Percentiles rank a stretch among this genome's conserved stretches.
phyloP scores from a whole-genome alignment of 2,888 invertebrate genomes.

The Cosmia trapezina region DNA sequence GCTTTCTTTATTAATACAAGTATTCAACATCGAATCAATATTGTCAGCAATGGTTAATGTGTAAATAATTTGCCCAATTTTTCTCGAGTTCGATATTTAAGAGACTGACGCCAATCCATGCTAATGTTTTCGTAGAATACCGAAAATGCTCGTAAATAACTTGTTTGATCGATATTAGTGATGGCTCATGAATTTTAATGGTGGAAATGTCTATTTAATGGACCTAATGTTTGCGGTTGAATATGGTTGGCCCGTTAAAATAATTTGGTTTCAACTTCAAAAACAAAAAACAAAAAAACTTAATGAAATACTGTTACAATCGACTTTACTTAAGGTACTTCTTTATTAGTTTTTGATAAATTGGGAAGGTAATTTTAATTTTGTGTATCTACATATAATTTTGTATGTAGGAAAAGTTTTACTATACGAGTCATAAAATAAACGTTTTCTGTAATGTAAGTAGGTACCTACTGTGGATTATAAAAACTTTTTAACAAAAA shows the following conservation, averaged over 20 bases:
- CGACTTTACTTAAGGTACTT: too few species aligned
- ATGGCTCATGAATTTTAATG: conserved; percentile 61
- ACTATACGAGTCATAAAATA: not conserved
- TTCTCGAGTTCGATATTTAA: conserved; percentile 17
- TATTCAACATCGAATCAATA: conserved; percentile 6
- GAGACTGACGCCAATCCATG: conserved; percentile 35
- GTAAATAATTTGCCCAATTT: conserved; percentile 2
- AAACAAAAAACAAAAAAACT: not conserved
- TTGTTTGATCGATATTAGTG: conserved; percentile 36
- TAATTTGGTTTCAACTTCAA: not conserved
- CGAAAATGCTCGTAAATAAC: conserved; percentile 50
- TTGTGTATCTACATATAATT: not conserved
- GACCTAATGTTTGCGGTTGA: not conserved
- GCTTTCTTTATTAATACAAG: conserved; percentile 46
- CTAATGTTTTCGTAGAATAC: conserved; percentile 34
- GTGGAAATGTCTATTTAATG: conserved; percentile 23
- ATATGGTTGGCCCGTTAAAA: not conserved
- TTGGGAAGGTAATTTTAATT: not conserved
- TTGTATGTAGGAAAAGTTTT: not conserved
- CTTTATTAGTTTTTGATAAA: not conserved
- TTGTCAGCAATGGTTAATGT: conserved; percentile 43
- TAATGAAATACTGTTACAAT: not conserved
- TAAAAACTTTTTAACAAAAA: too few species aligned
- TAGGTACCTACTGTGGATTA: too few species aligned
- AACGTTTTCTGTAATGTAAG: not conserved